These are phyloP conservation scores for Pardalotus punctatus DNA, from an alignment of 2,113 vertebrate species.

Conservation along the genomic window DNA sequence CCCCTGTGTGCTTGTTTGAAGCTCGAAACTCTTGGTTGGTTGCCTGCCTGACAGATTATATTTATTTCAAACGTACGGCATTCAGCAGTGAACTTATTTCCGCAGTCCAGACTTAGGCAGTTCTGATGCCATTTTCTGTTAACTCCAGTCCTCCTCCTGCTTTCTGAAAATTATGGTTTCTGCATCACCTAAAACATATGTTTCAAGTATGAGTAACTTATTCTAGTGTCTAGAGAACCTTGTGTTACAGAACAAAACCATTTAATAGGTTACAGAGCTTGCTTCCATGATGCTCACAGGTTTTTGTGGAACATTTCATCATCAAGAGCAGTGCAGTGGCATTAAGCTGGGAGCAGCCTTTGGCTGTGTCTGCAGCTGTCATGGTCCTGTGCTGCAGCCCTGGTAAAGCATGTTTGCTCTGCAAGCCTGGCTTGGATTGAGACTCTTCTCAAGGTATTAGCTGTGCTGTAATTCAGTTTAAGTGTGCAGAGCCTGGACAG, in stretches of 20 bases:
- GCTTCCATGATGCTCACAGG: background rate
- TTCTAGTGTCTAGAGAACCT: background rate
- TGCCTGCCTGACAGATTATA: background rate
- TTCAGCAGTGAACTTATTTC: background rate
- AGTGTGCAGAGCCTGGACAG: background rate
- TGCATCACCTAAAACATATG: background rate
- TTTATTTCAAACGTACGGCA: background rate
- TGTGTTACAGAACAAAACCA: background rate
- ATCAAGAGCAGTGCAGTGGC: background rate
- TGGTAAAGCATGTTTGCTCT: background rate
- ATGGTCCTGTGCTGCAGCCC: background rate
- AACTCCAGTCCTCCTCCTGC: background rate
- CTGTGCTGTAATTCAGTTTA: background rate
- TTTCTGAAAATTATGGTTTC: background rate
- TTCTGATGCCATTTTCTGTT: background rate
- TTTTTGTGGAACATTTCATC: background rate
- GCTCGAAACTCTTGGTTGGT: background rate
- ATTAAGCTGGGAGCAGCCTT: background rate
- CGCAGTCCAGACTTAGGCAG: background rate
- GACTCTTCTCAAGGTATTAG: background rate
- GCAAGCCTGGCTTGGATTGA: background rate
- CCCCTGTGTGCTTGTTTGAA: background rate
- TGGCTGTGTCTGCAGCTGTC: background rate
- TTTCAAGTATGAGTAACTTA: background rate
- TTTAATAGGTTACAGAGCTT: background rate